Evolutionary conservation across 2,113 vertebrate species (phyloP).

Genomic region (Bambusicola thoracicus): DNA sequence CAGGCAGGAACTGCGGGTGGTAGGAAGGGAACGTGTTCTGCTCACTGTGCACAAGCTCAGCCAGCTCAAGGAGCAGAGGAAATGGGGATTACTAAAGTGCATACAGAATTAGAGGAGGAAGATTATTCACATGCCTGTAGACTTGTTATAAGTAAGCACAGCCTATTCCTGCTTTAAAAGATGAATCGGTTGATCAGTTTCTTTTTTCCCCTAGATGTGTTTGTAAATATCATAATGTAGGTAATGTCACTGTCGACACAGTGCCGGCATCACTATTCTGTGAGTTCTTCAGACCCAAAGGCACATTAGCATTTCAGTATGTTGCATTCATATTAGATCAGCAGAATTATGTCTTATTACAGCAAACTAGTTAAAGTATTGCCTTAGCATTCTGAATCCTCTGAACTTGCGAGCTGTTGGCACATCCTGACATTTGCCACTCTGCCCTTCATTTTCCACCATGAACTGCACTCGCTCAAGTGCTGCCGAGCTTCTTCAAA

Average conservation of each 20-base stretch:
- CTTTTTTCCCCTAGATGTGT: not conserved
- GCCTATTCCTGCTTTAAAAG: slow-evolving; percentile 12
- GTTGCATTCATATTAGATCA: not conserved
- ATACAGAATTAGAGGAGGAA: slow-evolving; percentile 16
- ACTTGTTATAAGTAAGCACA: slow-evolving; percentile 36
- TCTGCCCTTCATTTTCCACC: slow-evolving; percentile 6
- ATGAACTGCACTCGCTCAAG: not conserved
- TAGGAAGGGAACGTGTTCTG: not conserved
- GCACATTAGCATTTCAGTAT: slow-evolving; percentile 12
- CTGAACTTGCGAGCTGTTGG: not conserved
- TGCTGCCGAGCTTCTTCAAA: slow-evolving; percentile 51
- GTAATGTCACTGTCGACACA: not conserved
- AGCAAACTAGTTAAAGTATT: not conserved
- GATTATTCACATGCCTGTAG: slow-evolving; percentile 15
- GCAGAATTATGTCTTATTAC: slow-evolving; percentile 21
- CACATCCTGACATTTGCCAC: not conserved
- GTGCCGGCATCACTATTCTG: slow-evolving; percentile 1
- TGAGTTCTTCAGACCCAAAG: slow-evolving; percentile 32
- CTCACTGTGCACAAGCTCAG: not conserved
- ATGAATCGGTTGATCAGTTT: not conserved
- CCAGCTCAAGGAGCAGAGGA: slow-evolving; percentile 3
- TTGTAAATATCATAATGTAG: not conserved
- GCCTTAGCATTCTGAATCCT: not conserved
- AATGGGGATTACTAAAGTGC: not conserved
- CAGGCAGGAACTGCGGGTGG: not conserved